Evolutionary conservation across 2,888 invertebrate genomes (phyloP), one percentile per base, ranked within the genome.

Genomic region (Subacronicta megacephala): DNA sequence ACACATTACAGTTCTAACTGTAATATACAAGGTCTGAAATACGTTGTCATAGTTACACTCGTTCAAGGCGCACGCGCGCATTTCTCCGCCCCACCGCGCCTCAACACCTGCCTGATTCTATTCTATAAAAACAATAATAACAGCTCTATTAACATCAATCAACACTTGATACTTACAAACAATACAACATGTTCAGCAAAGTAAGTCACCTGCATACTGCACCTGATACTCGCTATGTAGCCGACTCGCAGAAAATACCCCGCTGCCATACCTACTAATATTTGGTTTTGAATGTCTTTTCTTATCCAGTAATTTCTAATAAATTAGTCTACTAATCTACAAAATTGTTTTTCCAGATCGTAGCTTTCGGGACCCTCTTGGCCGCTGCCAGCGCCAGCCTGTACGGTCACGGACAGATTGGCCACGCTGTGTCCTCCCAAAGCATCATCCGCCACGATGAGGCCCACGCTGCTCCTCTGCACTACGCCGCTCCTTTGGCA

Each of bases 351-450:
- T 80, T 80, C 7, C 80, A 95, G 95, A 88, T 94, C 65, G 67
- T 92, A 69, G 83, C 89, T 60, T 78, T 95, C 58, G 81, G 88
- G 49, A 87, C 88, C 49, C 60, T 94, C 51, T 61, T 95, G 78
- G 87, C 89, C 41, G 84, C 94, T 16, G 92, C 92, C 49, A 89
- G 86, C 72, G 95, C 95, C 31, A 94, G 94, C 18, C 78, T 92
- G 18, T 78, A 83, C 29, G 84, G 83, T 7, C 68, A 76, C 17
- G 79, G 44, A 15, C 47, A 52, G 13, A 23, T 38, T n/a, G 40
- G 80, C 36, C 82, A 86, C 61, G 90, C 89, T 2, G 84, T 89
- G 9, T 90, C 90, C 17, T 89, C 89, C 13, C 90, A 90, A 66
- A 89, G 84, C 57, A 83, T 91, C 31, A 87, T 93, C 16, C 81